phyloP scores from a whole-genome alignment of 2,888 invertebrate species.

The Smittia sp. region DNA sequence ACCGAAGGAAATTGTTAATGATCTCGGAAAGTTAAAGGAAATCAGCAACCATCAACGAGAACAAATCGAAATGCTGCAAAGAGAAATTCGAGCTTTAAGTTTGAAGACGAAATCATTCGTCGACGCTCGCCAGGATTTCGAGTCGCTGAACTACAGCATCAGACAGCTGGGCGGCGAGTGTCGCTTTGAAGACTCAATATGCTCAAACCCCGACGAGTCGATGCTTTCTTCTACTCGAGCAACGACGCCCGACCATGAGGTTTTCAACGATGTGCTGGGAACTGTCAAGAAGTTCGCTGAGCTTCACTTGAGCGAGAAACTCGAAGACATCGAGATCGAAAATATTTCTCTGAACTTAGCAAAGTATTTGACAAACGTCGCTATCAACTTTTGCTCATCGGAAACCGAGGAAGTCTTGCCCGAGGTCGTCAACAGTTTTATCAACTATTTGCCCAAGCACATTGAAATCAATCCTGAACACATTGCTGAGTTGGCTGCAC shows the following conservation, averaged over 20 bases:
- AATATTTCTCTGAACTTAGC: conserved; percentile 49
- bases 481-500: conserved; percentile 48
- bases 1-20: conserved; percentile 42
- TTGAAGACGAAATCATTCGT: conserved; percentile 49
- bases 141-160: conserved; percentile 25
- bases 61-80: conserved; percentile 55
- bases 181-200: conserved; percentile 43
- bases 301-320: conserved; percentile 46
- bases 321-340: conserved; percentile 47
- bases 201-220: conserved; percentile 46
- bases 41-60: conserved; percentile 53
- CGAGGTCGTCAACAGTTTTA: conserved; percentile 49
- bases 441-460: conserved; percentile 49
- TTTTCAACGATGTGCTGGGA: conserved; percentile 49
- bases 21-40: conserved; percentile 48
- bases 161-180: conserved; percentile 43
- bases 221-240: conserved; percentile 45
- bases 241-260: conserved; percentile 44
- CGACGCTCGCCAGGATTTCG: not conserved
- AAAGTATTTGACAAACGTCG: conserved; percentile 50
- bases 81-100: conserved; percentile 50
- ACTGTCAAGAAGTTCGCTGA: conserved; percentile 49
- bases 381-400: conserved; percentile 49
- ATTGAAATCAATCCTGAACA: conserved; percentile 48
- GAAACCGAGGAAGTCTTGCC: conserved; percentile 49